Evolutionary conservation across 2,888 invertebrate species (phyloP).

Genomic region (Scelioninae gen. 2): DNA sequence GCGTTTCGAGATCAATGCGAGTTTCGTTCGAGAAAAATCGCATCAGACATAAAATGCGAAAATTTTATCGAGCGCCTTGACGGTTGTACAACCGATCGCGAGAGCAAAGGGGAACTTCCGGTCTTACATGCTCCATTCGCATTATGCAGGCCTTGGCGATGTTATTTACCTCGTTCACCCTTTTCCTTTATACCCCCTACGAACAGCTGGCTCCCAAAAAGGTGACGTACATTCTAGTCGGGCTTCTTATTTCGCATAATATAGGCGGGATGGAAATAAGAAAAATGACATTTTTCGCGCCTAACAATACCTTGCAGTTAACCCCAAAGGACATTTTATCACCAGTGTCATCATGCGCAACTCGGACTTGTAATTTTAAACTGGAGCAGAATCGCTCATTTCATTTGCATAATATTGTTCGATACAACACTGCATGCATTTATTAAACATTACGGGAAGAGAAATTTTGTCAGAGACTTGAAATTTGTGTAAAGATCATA

Average conservation of each 20-base stretch:
- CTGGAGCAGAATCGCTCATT: not conserved
- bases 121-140: conserved; percentile 61
- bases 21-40: conserved; percentile 50
- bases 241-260: conserved; percentile 44
- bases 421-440: too few species aligned
- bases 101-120: conserved; percentile 57
- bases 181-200: conserved; percentile 65
- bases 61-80: conserved; percentile 60
- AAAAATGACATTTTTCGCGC: conserved; percentile 46
- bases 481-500: too few species aligned
- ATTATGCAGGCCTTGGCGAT: conserved; percentile 65
- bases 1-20: conserved; percentile 25
- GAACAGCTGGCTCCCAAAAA: conserved; percentile 68
- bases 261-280: conserved; percentile 24
- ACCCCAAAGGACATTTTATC: conserved; percentile 32
- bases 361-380: conserved; percentile 1
- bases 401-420: too few species aligned
- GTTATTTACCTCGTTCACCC: conserved; percentile 66
- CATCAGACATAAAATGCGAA: conserved; percentile 61
- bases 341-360: conserved; percentile 16
- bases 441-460: too few species aligned
- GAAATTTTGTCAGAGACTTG: too few species aligned
- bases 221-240: conserved; percentile 61
- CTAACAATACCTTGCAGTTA: conserved; percentile 36
- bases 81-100: conserved; percentile 27